These are phyloP conservation scores for Torymus texanus DNA, from an alignment of 2,888 invertebrate genomes.

Conservation along the genomic window DNA sequence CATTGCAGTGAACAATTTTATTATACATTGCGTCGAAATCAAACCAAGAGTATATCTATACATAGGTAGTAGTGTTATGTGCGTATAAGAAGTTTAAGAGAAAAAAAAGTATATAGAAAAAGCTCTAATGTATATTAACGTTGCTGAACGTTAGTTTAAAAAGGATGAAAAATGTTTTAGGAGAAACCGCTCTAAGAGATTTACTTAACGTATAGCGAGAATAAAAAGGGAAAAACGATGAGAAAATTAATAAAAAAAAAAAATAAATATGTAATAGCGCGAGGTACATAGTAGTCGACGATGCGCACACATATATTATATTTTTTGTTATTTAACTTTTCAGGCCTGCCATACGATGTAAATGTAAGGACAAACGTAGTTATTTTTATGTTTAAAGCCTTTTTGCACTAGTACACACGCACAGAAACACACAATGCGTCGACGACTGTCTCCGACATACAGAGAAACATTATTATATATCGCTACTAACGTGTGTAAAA, in stretches of 20 bases:
- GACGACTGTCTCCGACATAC: constrained; percentile 37
- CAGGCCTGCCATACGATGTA: constrained; percentile 71
- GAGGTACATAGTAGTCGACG: constrained; percentile 20
- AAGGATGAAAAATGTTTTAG: constrained; percentile 8
- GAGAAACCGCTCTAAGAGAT: constrained; percentile 63
- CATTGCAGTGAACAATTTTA: constrained; percentile 39
- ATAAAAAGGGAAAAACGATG: background rate
- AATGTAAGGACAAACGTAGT: constrained; percentile 59
- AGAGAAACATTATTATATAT: constrained; percentile 14
- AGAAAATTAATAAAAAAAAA: constrained; percentile 2
- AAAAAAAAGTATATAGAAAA: constrained; percentile 7
- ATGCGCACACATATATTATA: constrained; percentile 29
- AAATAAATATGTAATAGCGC: constrained; percentile 41
- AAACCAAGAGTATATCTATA: constrained; percentile 30
- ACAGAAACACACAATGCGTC: background rate
- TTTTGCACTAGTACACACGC: no score
- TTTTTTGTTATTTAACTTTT: constrained; percentile 63
- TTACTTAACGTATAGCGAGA: constrained; percentile 66
- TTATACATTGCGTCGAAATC: constrained; percentile 5
- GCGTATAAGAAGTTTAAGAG: constrained; percentile 15
- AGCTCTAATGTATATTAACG: background rate
- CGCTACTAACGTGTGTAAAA: constrained; percentile 24
- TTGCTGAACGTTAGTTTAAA: constrained; percentile 11
- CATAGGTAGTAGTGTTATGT: constrained; percentile 15
- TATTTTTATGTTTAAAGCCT: constrained; percentile 37